phyloP scores from a whole-genome alignment of 2,113 vertebrate genomes.

The Macroglossus sobrinus region DNA sequence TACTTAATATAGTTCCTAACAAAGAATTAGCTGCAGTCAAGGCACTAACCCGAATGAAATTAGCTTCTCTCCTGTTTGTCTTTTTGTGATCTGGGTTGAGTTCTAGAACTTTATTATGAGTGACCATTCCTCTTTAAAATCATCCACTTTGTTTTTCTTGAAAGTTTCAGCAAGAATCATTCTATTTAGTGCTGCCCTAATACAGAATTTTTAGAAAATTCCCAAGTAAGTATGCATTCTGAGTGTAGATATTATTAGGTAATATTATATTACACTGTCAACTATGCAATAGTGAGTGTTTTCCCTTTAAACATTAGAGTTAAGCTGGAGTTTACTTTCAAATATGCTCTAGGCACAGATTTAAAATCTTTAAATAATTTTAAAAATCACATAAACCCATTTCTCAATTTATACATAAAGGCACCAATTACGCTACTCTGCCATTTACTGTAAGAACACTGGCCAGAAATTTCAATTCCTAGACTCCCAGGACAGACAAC shows the following conservation, averaged over 20 bases:
- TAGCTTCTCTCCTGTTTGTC: background rate
- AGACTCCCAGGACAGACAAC: background rate
- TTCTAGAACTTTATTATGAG: background rate
- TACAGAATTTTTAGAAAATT: background rate
- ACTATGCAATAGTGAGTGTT: background rate
- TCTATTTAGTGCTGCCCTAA: background rate
- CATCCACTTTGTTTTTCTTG: background rate
- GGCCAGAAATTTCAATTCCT: background rate
- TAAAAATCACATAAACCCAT: background rate
- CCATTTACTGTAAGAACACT: background rate
- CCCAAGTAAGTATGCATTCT: background rate
- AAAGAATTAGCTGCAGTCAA: constrained; percentile 4
- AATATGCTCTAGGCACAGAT: background rate
- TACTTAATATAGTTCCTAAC: constrained; percentile 21
- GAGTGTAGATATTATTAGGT: background rate
- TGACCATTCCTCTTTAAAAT: background rate
- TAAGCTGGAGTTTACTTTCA: background rate
- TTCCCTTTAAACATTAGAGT: background rate
- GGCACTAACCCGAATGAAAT: background rate
- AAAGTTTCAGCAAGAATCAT: background rate
- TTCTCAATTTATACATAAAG: background rate
- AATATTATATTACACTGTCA: background rate
- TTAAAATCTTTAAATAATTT: background rate
- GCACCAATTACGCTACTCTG: background rate
- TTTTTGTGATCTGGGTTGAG: background rate